Conservation (phyloP, 2,888 invertebrate genomes). For the Machimus rusticus region DNA sequence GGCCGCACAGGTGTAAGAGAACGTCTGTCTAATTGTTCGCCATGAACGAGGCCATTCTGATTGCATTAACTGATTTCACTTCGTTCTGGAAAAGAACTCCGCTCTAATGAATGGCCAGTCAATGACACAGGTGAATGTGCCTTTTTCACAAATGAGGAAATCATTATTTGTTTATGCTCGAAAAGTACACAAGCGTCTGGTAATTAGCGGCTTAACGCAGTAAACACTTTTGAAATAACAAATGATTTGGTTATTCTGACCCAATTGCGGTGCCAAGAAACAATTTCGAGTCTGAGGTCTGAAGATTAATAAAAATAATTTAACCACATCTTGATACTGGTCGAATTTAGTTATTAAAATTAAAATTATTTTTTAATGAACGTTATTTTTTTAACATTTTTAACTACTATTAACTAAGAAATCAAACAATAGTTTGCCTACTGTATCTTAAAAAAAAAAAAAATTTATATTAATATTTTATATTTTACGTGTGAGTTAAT, state of each 20-base stretch:
- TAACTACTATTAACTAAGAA: too few relatives aligned
- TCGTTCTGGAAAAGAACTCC: not conserved
- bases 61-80: not conserved
- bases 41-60: not conserved
- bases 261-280: not conserved
- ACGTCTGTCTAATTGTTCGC: not conserved
- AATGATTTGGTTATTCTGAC: not conserved
- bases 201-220: not conserved
- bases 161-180: not conserved
- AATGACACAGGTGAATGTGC: not conserved
- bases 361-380: too few relatives aligned
- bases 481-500: too few relatives aligned
- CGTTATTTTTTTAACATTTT: too few relatives aligned
- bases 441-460: too few relatives aligned
- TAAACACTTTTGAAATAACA: not conserved
- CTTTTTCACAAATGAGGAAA: not conserved
- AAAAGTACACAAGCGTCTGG: not conserved
- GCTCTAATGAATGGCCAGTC: not conserved
- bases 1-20: not conserved
- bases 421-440: too few relatives aligned
- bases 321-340: too few relatives aligned
- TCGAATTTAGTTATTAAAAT: too few relatives aligned
- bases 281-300: not conserved
- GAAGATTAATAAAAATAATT: not conserved
- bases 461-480: too few relatives aligned